Evolutionary conservation across 1,140 invertebrate genomes (phyloP), one percentile per base, ranked within the genome.

Genomic region (Nasonia longicornis): DNA sequence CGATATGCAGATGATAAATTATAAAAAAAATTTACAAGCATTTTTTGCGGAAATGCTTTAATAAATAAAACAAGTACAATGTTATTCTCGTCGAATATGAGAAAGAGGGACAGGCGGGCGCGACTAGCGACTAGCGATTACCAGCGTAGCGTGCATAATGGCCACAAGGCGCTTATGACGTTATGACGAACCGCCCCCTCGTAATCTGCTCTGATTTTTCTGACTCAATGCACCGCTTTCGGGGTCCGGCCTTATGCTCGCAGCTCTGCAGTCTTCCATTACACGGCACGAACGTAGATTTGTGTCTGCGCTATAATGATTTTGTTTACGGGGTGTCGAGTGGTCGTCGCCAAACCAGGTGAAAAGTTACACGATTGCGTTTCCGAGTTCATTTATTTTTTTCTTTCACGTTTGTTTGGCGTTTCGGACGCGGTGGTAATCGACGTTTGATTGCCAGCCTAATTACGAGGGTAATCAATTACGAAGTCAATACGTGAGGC

Each of bases 291-390:
- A 14, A 71, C 14, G 3, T 42, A 71, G n/a, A 7, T 64, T 26
- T 22, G 7, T 16, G 38, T 8, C 74, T 82, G 75, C 83, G 29
- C 69, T 42, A 16, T 89, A 90, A 90, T 90, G 87, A 89, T 86
- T 90, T 90, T 90, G 89, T 90, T 90, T 89, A 88, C 86, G 75
- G 66, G 72, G 66, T 77, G 85, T 88, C 88, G 48, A 52, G 22
- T 63, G n/a, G 85, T 85, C 72, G 82, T 82, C 80, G 79, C 73
- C 82, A 83, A 83, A 79, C 86, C 87, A 89, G 87, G 86, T 89
- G 88, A 87, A 88, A 85, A 85, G 86, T 38, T 35, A 29, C 45
- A 4, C 29, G 20, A 63, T 14, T 3, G 63, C 63, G 48, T 52
- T 52, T 52, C 48, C 0, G 11, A 52, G 48, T 52, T 31, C 70